phyloP scores from a whole-genome alignment of 2,888 invertebrate genomes.

The Pristionchus arcanus region DNA sequence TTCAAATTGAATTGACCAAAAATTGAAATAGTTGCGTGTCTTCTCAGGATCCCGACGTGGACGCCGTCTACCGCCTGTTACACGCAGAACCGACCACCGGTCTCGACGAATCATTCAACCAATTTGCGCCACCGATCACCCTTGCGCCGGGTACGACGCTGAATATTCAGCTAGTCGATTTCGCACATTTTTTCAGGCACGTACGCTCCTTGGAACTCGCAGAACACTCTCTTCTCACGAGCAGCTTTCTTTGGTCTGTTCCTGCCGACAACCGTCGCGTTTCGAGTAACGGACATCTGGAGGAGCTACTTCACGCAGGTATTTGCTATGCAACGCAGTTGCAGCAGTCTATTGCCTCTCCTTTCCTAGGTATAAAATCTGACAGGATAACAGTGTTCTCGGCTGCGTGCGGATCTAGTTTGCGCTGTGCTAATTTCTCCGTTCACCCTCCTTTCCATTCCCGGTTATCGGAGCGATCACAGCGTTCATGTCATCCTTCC shows the following conservation, averaged over 20 bases:
- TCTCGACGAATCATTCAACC: slow-evolving; percentile 60
- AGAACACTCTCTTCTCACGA: slow-evolving; percentile 67
- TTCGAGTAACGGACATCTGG: slow-evolving; percentile 67
- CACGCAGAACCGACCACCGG: slow-evolving; percentile 60
- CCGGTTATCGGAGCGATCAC: too few relatives aligned
- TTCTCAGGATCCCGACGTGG: slow-evolving; percentile 56
- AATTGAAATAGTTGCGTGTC: not conserved
- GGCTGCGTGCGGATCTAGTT: too few relatives aligned
- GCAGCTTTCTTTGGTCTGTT: slow-evolving; percentile 66
- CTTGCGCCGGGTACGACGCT: slow-evolving; percentile 56
- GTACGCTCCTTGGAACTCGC: slow-evolving; percentile 68
- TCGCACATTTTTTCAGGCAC: slow-evolving; percentile 56
- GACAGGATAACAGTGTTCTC: too few relatives aligned
- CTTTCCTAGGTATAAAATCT: too few relatives aligned
- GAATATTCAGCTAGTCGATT: not conserved
- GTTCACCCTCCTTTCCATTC: not conserved
- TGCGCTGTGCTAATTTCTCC: too few relatives aligned
- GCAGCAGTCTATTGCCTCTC: too few relatives aligned
- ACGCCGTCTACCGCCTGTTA: slow-evolving; percentile 60
- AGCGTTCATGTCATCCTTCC: too few relatives aligned
- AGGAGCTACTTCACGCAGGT: slow-evolving; percentile 62
- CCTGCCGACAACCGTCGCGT: slow-evolving; percentile 66
- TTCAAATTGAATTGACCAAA: not conserved
- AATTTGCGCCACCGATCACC: slow-evolving; percentile 62
- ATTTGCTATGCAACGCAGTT: too few relatives aligned